Base-by-base conservation (phyloP, 1,140 invertebrate genomes). In the Monochamus saltuarius region DNA sequence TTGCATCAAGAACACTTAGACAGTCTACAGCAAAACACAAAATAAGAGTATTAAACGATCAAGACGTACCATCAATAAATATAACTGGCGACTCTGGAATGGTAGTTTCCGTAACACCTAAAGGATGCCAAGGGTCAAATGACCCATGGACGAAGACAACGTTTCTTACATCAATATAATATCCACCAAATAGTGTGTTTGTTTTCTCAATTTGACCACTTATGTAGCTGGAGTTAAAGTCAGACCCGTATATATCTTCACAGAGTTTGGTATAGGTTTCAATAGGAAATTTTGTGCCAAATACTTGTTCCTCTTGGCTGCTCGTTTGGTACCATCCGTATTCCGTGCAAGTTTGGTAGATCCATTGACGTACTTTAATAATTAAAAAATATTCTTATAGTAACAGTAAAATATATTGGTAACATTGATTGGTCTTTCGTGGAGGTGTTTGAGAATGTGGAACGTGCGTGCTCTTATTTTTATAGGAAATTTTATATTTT, bases 101-200 rank as follows among this genome's bases (percentile, higher is more conserved):
- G 16, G n/a, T 42, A 7, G n/a, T 42, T 17, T 17, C 39, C 2
- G 7, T 7, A 42, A 42, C 4, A 2, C 46, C 46, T 11, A 49
- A 4, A 11, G 14, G 46, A 9, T 49, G 10, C 46, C 46, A 49
- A 49, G 46, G 46, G 19, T 49, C 46, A 6, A 49, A n/a, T 2
- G 46, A 14, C 19, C 46, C 46, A 49, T 49, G 46, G 9, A 29
- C 22, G 46, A 9, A 49, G 6, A 49, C 46, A 2, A 49, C 46
- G 14, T 49, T 49, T 4, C n/a, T 16, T 6, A 49, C 46, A 6
- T 49, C 13, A 17, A 49, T 17, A 49, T 49, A 2, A 16, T 17
- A 49, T 14, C n/a, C 46, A n/a, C 46, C 46, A 49, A 16, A 49
- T 2, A 4, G 13, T 11, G 19, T n/a, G 46, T 49, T 49, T 11